phyloP scores from a whole-genome alignment of 2,888 invertebrate species.

The Diarsia mendica region DNA sequence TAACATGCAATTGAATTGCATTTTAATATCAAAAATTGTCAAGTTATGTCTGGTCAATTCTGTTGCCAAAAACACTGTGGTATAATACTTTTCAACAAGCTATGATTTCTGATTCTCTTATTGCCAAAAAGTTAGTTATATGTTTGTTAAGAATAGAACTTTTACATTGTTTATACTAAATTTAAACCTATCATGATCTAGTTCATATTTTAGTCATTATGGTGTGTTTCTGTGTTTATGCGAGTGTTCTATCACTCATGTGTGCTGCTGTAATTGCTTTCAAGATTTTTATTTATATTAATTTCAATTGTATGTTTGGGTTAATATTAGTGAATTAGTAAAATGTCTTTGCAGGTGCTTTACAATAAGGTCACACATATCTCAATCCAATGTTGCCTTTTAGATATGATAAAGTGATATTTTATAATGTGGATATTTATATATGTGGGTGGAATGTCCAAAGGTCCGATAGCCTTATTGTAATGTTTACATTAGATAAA shows the following conservation, averaged over 20 bases:
- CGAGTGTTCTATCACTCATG: conserved; percentile 80
- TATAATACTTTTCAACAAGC: conserved; percentile 76
- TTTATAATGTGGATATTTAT: conserved; percentile 79
- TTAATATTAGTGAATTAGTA: conserved; percentile 81
- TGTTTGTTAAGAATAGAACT: conserved; percentile 76
- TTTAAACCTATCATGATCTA: conserved; percentile 85
- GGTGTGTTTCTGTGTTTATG: conserved; percentile 88
- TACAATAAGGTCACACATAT: conserved; percentile 88
- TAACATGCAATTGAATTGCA: conserved; percentile 66
- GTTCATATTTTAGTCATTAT: conserved; percentile 89
- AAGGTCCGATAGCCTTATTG: conserved; percentile 83
- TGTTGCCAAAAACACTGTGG: conserved; percentile 64
- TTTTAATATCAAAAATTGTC: conserved; percentile 58
- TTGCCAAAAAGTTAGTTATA: conserved; percentile 90
- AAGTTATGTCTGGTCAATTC: conserved; percentile 59
- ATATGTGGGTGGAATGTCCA: conserved; percentile 82
- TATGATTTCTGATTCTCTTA: conserved; percentile 87
- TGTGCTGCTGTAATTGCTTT: conserved; percentile 89
- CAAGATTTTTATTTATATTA: conserved; percentile 80
- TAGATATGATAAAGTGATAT: conserved; percentile 89
- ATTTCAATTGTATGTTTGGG: conserved; percentile 85
- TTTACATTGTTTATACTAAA: conserved; percentile 86
- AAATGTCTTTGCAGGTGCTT: conserved; percentile 88
- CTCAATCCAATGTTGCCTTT: conserved; percentile 90
- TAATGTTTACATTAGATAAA: conserved; percentile 86